Base-by-base conservation (phyloP, 2,888 invertebrate genomes). In the Hypsopygia costalis region DNA sequence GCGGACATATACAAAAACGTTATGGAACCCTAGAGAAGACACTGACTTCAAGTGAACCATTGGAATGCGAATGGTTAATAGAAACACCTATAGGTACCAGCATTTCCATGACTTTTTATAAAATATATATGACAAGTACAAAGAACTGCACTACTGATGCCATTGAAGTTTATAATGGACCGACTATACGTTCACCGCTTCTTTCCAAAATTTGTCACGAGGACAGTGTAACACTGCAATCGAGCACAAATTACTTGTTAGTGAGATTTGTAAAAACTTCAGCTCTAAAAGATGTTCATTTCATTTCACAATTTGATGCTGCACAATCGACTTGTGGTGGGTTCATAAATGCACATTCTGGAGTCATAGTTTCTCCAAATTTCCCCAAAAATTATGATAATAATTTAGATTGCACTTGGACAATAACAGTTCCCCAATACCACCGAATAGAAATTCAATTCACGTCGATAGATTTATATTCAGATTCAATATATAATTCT, bases 361-460 rank as follows among this genome's bases (percentile, higher is more conserved):
- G 97, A 0, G 66, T 78, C 0, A 92, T 98, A 42, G 90, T 92
- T 56, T 96, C 97, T 0, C 92, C 94, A 6, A 95, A 96, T 65
- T 98, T 95, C 78, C 98, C 98, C 0, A 75, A 91, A 41, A 92
- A 93, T 59, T 98, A 97, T 80, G 94, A 94, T 1, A 75, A 83
- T 34, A 90, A 92, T 57, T 89, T 93, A 41, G 91, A 94, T 47
- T 98, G 98, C 65, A 90, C 91, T 38, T 98, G 97, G 96, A 70
- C 90, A 7, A 91, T 98, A 41, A 79, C 82, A 31, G 92, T 95
- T 1, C 90, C 93, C 34, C 61, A 70, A 44, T 89, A 92, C 77
- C 94, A 95, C 66, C 81, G 92, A 1, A 91, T 97, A 11, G 89
- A 92, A 48, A 65, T 97, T 0, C 91, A 90, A 5, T 92, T 97